Percentiles rank a stretch among this genome's conserved stretches.
Evolutionary conservation across 2,797 vertebrate species (phyloP).

Genomic region (Poecilia gillii): DNA sequence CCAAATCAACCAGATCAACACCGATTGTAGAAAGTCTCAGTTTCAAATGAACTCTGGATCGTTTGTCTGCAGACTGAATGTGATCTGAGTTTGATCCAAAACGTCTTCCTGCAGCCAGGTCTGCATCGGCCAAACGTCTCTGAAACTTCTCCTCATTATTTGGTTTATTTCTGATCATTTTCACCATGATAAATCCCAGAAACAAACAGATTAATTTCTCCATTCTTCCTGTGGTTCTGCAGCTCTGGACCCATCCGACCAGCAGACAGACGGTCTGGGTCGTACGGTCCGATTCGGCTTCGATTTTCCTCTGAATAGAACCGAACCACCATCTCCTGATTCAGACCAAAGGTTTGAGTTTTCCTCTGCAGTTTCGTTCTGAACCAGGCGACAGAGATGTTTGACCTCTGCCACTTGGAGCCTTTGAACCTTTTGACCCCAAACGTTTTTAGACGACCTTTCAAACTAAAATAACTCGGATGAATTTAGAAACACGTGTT

Average conservation of each 20-base stretch:
- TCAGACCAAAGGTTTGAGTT: not conserved
- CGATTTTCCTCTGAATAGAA: not conserved
- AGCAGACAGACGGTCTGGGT: too few relatives aligned
- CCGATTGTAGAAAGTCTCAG: not conserved
- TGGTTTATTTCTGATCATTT: not conserved
- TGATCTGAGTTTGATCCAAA: not conserved
- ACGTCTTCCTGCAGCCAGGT: not conserved
- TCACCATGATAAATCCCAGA: not conserved
- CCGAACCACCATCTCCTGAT: not conserved
- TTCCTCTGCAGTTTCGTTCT: not conserved
- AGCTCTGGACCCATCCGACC: not conserved
- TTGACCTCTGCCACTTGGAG: not conserved
- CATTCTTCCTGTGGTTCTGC: not conserved
- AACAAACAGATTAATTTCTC: not conserved
- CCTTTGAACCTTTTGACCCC: not conserved
- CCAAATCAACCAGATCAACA: not conserved
- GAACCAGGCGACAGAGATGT: not conserved
- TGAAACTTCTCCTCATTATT: not conserved
- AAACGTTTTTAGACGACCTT: conserved; percentile 2
- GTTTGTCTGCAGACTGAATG: not conserved
- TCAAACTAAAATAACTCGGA: conserved; percentile 19
- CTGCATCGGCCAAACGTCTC: not conserved
- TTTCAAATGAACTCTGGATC: not conserved
- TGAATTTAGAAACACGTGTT: not conserved
- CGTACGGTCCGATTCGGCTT: too few relatives aligned